Evolutionary conservation across 1,140 invertebrate species (phyloP), one percentile per base, ranked within the genome.

Genomic region (Ceratoteleas bidentatus): DNA sequence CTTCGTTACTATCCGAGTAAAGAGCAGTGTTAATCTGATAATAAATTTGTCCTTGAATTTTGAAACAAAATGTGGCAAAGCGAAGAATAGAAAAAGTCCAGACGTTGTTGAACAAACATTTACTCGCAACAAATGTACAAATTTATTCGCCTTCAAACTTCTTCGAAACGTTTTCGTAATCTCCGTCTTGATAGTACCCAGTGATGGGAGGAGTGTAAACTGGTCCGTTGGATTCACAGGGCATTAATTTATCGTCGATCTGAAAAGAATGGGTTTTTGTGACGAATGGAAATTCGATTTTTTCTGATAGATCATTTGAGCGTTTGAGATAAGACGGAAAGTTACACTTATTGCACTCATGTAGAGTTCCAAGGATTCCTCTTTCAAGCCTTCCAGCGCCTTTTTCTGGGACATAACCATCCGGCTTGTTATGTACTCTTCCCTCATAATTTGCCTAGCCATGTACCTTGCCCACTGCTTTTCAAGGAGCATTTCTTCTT

Each of bases 361-460:
- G 87, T 97, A 98, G 0, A 98, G 90, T 43, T 96, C 94, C 87
- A 96, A 94, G 0, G 96, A 98, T 84, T 95, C 96, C 34, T 92
- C 91, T 85, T 93, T 93, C 0, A 98, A 89, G 87, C 96, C 95
- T 61, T 95, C 93, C 0, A 98, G 90, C 6, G 97, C 97, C 85
- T 92, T 94, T 82, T 94, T 92, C 88, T 98, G 97, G 0, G 95
- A 93, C 56, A 89, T 88, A 13, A 94, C 83, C 2, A 97, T 92
- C 24, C 24, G 1, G 24, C 24, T 24, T 24, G 24, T 24, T 24
- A 24, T 24, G 24, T 2, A 24, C 24, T 24, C 24, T 24, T 24
- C 24, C 24, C 24, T 1, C 4, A 24, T 24, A 24, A 24, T 24
- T 24, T 24, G 24, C 24, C 24, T 24, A 1, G 24, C 4, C 1